Conservation (phyloP, 2,113 vertebrate genomes). For the Petrocephalus zakoni region DNA sequence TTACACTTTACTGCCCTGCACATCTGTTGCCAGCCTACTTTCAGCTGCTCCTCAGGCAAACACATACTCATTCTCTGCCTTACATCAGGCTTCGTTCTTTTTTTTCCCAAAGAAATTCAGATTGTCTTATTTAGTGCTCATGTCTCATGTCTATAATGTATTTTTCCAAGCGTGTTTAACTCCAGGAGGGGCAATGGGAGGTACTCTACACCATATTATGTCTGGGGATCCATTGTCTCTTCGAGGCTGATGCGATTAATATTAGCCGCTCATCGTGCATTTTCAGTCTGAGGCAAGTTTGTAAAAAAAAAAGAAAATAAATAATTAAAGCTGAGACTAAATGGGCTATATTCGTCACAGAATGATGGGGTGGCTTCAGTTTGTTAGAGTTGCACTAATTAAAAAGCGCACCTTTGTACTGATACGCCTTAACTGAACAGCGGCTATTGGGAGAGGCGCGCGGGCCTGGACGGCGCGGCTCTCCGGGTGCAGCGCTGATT, state of each 20-base stretch:
- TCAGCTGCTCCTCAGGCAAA: conserved; percentile 69
- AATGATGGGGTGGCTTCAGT: not conserved
- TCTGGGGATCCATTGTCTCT: conserved; percentile 32
- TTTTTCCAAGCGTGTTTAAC: conserved; percentile 56
- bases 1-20: conserved; percentile 76
- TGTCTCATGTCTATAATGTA: conserved; percentile 57
- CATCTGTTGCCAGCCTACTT: conserved; percentile 73
- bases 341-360: conserved; percentile 2
- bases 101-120: conserved; percentile 48
- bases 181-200: conserved; percentile 32
- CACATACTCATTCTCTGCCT: conserved; percentile 62
- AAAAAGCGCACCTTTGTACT: not conserved
- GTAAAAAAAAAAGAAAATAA: not conserved
- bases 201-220: conserved; percentile 30
- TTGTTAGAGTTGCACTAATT: not conserved
- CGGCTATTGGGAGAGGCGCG: not conserved
- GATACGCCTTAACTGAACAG: not conserved
- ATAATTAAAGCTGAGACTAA: too few relatives aligned
- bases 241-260: conserved; percentile 28
- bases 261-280: conserved; percentile 11
- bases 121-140: conserved; percentile 59
- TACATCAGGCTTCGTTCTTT: conserved; percentile 50
- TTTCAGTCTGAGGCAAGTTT: conserved; percentile 20
- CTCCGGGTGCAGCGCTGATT: not conserved
- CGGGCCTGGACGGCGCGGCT: not conserved